Evolutionary conservation across 2,797 vertebrate genomes (phyloP), one percentile per base, ranked within the genome.

Genomic region (Okamejei kenojei): DNA sequence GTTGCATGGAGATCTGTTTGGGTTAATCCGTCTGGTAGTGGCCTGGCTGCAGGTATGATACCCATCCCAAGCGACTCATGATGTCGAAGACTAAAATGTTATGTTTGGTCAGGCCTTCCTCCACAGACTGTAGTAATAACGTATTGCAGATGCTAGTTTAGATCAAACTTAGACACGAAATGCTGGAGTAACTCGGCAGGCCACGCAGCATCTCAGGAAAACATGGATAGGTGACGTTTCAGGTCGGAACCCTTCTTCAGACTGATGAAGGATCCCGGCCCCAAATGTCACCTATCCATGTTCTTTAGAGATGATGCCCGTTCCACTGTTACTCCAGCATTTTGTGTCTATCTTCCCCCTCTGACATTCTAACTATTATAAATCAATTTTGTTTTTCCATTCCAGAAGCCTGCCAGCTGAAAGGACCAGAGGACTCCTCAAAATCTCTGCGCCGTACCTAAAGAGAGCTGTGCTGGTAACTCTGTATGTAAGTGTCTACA

Each of bases 391-490:
- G 10, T 92, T 92, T 74, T 58, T 26, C 45, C 0, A 93, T 8
- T 95, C 94, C 95, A 99, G 98, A 94, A 96, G 96, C 93, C 94
- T 97, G 94, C 96, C 96, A 10, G 94, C 95, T 80, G 97, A 95
- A 94, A 96, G 95, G 94, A 94, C 96, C 65, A 96, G 96, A 94
- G 96, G 96, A 94, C 95, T 98, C 90, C 94, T 97, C 93, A 95
- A 95, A 77, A 94, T 95, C 93, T 96, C 96, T 93, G 95, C 95
- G 54, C 98, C 98, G 6, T 97, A 98, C 95, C 94, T 98, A 94
- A 99, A 98, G 95, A 96, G 98, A 93, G 97, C 97, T 93, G 94
- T 95, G 94, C 95, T 98, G 93, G 96, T 99, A 93, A 96, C 96
- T 58, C 95, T 95, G 93, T 97, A 98, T 0, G 98, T 99, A 95